These are phyloP conservation scores for Euzetes globulus DNA, from an alignment of 2,888 invertebrate genomes.

Conservation along the genomic window DNA sequence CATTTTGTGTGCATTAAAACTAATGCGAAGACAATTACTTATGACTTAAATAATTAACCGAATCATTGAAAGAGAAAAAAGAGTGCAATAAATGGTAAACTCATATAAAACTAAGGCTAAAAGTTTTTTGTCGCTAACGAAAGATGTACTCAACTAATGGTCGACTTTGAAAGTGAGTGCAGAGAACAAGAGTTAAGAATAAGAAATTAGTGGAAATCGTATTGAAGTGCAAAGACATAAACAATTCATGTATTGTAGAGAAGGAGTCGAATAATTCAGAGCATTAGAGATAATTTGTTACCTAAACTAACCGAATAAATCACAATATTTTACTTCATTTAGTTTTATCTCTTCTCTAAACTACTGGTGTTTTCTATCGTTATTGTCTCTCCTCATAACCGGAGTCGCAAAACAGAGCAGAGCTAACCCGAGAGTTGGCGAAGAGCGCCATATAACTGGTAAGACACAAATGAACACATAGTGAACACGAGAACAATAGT, in stretches of 20 bases:
- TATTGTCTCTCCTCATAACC: background rate
- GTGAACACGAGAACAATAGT: slow-evolving; percentile 12
- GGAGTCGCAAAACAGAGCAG: background rate
- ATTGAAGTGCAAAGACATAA: background rate
- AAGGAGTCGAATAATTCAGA: slow-evolving; percentile 1
- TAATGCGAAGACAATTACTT: background rate
- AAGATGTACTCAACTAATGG: background rate
- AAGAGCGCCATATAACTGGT: background rate
- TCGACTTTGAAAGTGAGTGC: background rate
- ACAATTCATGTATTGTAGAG: slow-evolving; percentile 12
- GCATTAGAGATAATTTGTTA: slow-evolving; percentile 23
- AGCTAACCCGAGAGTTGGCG: background rate
- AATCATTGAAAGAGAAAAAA: background rate
- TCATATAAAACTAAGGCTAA: background rate
- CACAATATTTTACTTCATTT: background rate
- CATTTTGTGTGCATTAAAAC: background rate
- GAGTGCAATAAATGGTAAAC: background rate
- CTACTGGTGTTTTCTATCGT: background rate
- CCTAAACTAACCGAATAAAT: slow-evolving; percentile 19
- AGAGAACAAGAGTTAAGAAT: background rate
- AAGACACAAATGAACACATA: slow-evolving; percentile 23
- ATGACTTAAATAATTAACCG: slow-evolving; percentile 11
- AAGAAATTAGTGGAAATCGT: background rate
- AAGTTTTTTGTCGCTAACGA: background rate
- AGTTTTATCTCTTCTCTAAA: background rate